Percentiles rank a stretch among this genome's conserved stretches.
Evolutionary conservation across 2,113 vertebrate species (phyloP).

Genomic region (Oxyruncus cristatus): DNA sequence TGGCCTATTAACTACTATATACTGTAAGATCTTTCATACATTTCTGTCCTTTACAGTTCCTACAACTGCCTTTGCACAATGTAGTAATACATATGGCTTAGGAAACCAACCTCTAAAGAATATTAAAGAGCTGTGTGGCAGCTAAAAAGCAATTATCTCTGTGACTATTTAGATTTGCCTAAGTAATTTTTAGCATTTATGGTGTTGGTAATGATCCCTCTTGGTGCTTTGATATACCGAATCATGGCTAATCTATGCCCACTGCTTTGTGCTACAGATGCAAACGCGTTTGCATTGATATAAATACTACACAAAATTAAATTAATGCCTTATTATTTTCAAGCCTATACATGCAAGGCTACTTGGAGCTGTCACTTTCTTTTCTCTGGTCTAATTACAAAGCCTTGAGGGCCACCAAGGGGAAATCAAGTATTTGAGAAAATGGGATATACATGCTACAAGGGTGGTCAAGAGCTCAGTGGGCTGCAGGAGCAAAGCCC

Average conservation of each 20-base stretch:
- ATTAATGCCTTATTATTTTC: conserved; percentile 48
- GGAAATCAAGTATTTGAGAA: not conserved
- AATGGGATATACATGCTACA: not conserved
- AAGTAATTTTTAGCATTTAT: conserved; percentile 46
- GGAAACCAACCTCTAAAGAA: conserved; percentile 42
- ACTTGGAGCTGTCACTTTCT: conserved; percentile 33
- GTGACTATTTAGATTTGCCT: conserved; percentile 21
- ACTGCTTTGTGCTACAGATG: conserved; percentile 17
- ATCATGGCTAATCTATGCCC: conserved; percentile 3
- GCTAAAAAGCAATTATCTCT: conserved; percentile 50
- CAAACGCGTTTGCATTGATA: conserved; percentile 40
- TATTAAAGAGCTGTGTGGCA: conserved; percentile 32
- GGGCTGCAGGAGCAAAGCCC: not conserved
- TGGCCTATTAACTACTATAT: conserved; percentile 56
- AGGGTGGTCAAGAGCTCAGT: not conserved
- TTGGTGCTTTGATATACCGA: not conserved
- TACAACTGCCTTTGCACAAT: not conserved
- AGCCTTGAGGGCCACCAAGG: not conserved
- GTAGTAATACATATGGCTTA: not conserved
- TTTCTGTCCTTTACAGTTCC: conserved; percentile 24
- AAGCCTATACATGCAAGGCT: conserved; percentile 16
- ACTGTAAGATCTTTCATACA: conserved; percentile 42
- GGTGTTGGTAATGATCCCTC: conserved; percentile 1
- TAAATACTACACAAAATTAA: conserved; percentile 54
- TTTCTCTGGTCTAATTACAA: conserved; percentile 27